Evolutionary conservation across 1,140 invertebrate species (phyloP), one percentile per base, ranked within the genome.

Genomic region (Cardiocondyla obscurior): DNA sequence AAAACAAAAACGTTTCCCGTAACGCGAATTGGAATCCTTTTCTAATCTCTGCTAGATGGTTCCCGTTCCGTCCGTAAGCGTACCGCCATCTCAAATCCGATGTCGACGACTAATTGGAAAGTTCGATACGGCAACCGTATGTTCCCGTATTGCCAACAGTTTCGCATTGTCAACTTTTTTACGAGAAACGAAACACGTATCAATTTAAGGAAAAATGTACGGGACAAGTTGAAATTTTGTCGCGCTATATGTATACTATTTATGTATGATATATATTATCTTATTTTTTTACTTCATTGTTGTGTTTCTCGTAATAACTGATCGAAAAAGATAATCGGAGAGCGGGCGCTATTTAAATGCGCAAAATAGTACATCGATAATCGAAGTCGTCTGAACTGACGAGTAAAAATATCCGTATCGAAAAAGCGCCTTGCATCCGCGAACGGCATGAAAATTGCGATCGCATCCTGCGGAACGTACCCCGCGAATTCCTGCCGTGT

Each of bases 381-480:
- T 10, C 30, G 28, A 25, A 4, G 30, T n/a, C 19, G 42, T 10
- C 25, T 42, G 8, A 25, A 55, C 65, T 4, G 14, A 16, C 12
- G 55, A 10, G 2, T n/a, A 53, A 53, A 53, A 67, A 55, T 79
- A 53, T 25, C 10, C 12, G 3, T 6, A 16, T 39, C 3, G 74
- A 53, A 49, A 77, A 28, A 51, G 33, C 14, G 19, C 14, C 36
- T 49, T 8, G 58, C 30, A 25, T 33, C 49, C 39, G 19, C 74
- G 33, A 76, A n/a, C 22, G n/a, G 30, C 19, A 77, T 53, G 10
- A 69, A 79, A 69, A 79, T 67, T 79, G 62, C 36, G 22, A 39
- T 46, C 62, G 33, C 33, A 77, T 67, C 22, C 60, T n/a, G 33
- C 60, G 44, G 60, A 67, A 67, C 33, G 60, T 77, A 67, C 67